Evolutionary conservation across 2,797 vertebrate genomes (phyloP), one percentile per base, ranked within the genome.

Genomic region (Eulemur coronatus): DNA sequence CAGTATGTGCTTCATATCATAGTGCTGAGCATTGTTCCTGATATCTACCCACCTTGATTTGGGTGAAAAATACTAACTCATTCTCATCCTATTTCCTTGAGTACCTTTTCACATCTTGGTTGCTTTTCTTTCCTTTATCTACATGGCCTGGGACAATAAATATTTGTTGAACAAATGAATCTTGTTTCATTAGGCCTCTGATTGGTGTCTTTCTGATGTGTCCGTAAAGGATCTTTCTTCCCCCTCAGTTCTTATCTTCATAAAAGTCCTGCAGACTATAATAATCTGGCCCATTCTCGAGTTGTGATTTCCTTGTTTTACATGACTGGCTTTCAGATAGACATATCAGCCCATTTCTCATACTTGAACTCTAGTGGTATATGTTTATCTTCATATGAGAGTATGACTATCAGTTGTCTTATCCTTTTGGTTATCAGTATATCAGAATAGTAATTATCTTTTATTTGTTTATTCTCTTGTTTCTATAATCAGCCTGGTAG

Each of bases 161-260:
- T 91, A 82, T 76, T 91, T 76, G 82, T 82, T 87, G 35, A 86
- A 76, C 86, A 94, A 91, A n/a, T 91, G 20, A 38, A 82, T 82
- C 75, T 94, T 75, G 65, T 91, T 94, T 81, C 70, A 69, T 28
- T 57, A 70, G 33, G 33, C 33, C 20, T 94, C 9, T 84, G 15
- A 38, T 79, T 24, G 18, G 5, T 78, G 9, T 43, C 38, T 72
- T 57, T 86, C 67, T 57, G 48, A 84, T 86, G 46, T 67, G 61
- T 69, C 15, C 43, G 70, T 86, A 52, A 91, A 81, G n/a, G 28
- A 43, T 75, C 70, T 69, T 92, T 88, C 50, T 81, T 75, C 20
- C 38, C 57, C 26, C 38, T 96, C n/a, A 75, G 57, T 50, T 59
- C 67, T 75, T 85, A 4, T 52, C 50, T 72, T 52, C 90, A 41